Evolutionary conservation across 2,797 vertebrate genomes (phyloP).

Genomic region (Bothrops alternatus): DNA sequence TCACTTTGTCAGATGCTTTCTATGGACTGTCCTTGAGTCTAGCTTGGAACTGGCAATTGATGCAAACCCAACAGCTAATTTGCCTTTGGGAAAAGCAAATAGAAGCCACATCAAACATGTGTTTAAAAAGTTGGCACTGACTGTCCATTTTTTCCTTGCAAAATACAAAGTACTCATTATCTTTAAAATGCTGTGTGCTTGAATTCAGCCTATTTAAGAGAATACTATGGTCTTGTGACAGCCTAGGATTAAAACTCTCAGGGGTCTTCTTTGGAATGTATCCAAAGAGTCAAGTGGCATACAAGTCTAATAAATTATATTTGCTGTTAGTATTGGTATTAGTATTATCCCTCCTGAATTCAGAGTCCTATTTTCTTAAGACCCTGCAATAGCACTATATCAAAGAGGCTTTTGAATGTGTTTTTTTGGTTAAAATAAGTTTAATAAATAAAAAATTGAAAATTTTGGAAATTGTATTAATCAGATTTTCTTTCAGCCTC

Average conservation of each 20-base stretch:
- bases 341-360: not conserved
- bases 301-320: not conserved
- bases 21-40: not conserved
- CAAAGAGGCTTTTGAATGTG: not conserved
- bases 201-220: not conserved
- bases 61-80: not conserved
- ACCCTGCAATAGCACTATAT: not conserved
- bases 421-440: not conserved
- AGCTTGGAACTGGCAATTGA: not conserved
- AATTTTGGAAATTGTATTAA: not conserved
- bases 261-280: not conserved
- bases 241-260: not conserved
- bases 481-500: conserved; percentile 73
- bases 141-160: not conserved
- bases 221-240: not conserved
- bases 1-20: not conserved
- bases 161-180: not conserved
- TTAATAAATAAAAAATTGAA: not conserved
- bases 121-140: not conserved
- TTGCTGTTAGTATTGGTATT: not conserved
- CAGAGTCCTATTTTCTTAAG: not conserved
- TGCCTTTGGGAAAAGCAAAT: not conserved
- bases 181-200: not conserved
- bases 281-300: not conserved
- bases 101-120: not conserved